These are phyloP conservation scores for Ectemnius continuus DNA, from an alignment of 2,888 invertebrate genomes.

Conservation along the genomic window DNA sequence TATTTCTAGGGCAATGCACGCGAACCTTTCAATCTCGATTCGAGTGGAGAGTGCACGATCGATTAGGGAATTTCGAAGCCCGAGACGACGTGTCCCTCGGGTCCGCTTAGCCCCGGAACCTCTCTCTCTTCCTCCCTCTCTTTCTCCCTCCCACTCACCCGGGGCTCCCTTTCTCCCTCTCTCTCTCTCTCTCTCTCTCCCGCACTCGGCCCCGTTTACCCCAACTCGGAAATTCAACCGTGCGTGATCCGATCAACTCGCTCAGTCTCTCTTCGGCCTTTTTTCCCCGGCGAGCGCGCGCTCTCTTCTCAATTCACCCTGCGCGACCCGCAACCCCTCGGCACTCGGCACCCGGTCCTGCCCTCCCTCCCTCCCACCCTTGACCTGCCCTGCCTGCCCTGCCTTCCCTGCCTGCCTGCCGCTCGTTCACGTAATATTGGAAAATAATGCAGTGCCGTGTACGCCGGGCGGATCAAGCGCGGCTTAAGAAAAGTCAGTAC, in stretches of 20 bases:
- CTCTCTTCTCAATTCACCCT: not conserved
- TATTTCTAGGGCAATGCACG: constrained; percentile 62
- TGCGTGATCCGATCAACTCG: constrained; percentile 66
- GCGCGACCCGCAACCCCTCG: no score
- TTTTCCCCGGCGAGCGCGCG: not conserved
- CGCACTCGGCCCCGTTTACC: constrained; percentile 53
- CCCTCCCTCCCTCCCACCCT: no score
- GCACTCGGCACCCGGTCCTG: constrained; percentile 20
- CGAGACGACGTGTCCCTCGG: constrained; percentile 70
- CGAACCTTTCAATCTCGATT: constrained; percentile 65
- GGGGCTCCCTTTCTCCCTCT: no score
- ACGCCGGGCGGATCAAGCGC: constrained; percentile 53
- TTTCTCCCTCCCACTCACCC: no score
- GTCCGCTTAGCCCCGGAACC: constrained; percentile 70
- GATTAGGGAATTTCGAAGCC: constrained; percentile 74
- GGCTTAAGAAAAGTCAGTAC: constrained; percentile 32
- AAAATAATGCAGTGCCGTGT: constrained; percentile 74
- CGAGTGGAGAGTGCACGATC: constrained; percentile 65
- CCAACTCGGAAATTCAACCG: constrained; percentile 69
- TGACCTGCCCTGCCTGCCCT: not conserved
- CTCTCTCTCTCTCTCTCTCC: constrained; percentile 3
- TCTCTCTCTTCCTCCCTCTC: not conserved
- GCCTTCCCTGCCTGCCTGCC: constrained; percentile 20
- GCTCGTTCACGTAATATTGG: constrained; percentile 67
- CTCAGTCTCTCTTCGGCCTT: constrained; percentile 26